Conservation (phyloP, 2,113 vertebrate genomes). For the Sinocyclocheilus grahami region DNA sequence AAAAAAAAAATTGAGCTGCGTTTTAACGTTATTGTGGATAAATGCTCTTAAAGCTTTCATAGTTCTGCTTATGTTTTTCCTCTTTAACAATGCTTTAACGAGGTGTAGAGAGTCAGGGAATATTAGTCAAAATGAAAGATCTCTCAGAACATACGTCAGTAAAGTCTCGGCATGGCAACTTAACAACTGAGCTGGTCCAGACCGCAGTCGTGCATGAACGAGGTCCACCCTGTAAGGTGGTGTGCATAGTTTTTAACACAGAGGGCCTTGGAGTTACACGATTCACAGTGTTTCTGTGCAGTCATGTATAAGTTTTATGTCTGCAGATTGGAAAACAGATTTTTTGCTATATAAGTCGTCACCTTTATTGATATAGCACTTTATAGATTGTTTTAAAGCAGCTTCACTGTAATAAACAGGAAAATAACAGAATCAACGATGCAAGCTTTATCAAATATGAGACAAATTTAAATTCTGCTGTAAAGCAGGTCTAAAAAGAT, state of each 20-base stretch:
- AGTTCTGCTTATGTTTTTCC: constrained; percentile 28
- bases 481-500: background rate
- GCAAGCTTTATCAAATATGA: background rate
- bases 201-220: background rate
- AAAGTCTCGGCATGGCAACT: constrained; percentile 44
- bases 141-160: constrained; percentile 35
- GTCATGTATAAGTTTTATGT: constrained; percentile 8
- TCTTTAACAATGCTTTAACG: constrained; percentile 39
- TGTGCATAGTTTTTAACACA: background rate
- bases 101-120: constrained; percentile 36
- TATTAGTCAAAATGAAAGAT: constrained; percentile 30
- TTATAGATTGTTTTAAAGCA: background rate
- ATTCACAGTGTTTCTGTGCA: constrained; percentile 2
- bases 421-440: background rate
- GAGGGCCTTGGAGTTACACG: background rate
- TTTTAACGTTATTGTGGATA: constrained; percentile 24
- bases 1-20: background rate
- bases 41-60: constrained; percentile 39
- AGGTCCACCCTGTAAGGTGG: constrained; percentile 6
- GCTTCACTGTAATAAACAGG: background rate
- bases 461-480: background rate
- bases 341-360: background rate
- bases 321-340: constrained; percentile 45
- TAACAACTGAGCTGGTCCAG: constrained; percentile 54
- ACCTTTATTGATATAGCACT: background rate